Percentiles rank a stretch among this genome's conserved stretches.
These are phyloP conservation scores for Spilogale gracilis DNA, from an alignment of 2,113 vertebrate genomes.

Conservation along the genomic window DNA sequence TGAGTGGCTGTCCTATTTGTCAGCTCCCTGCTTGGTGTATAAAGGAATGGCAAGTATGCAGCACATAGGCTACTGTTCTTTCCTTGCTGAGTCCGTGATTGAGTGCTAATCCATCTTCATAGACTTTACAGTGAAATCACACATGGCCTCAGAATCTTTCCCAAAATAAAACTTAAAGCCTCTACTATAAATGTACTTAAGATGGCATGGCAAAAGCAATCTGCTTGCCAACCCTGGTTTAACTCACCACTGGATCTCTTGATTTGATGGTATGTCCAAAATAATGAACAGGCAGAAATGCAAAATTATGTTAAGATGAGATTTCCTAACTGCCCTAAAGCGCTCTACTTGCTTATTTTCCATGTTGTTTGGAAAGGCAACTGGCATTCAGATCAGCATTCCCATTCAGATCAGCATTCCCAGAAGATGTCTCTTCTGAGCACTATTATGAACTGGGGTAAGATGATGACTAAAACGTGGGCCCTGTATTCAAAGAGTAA, in stretches of 20 bases:
- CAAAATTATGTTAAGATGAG: constrained; percentile 7
- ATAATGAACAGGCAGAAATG: background rate
- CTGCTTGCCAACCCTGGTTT: background rate
- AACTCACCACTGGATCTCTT: background rate
- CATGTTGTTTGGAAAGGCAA: background rate
- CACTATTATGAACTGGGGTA: background rate
- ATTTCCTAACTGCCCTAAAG: constrained; percentile 7
- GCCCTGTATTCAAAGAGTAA: background rate
- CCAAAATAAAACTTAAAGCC: background rate
- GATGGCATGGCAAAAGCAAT: background rate
- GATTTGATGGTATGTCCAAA: background rate
- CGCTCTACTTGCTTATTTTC: background rate
- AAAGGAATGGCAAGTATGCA: background rate
- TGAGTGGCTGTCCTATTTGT: background rate
- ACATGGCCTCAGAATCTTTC: background rate
- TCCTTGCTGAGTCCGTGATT: background rate
- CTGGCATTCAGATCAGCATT: background rate
- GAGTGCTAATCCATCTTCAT: background rate
- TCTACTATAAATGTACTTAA: background rate
- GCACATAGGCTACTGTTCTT: background rate
- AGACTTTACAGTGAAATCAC: background rate
- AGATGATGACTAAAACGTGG: background rate
- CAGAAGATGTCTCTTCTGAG: background rate
- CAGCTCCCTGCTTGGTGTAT: background rate
- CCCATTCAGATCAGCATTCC: background rate